Conservation (phyloP, 2,797 vertebrate genomes). For the Chanos chanos region DNA sequence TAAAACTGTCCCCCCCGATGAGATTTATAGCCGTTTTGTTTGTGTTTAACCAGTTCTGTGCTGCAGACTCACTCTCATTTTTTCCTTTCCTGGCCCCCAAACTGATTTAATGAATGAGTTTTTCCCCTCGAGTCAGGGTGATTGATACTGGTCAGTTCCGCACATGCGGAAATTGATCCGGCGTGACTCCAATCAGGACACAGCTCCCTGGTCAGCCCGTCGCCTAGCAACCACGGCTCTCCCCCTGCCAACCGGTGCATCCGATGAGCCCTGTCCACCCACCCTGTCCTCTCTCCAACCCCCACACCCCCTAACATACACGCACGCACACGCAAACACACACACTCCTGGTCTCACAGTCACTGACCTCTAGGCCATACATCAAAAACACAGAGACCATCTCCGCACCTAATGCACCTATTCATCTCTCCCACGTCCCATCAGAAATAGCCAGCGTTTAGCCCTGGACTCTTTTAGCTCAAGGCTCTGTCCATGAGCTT, state of each 20-base stretch:
- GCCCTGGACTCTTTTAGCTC: constrained; percentile 20
- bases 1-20: constrained; percentile 1
- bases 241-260: constrained; percentile 54
- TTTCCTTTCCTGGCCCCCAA: constrained; percentile 23
- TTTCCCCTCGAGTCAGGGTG: constrained; percentile 41
- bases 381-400: constrained; percentile 51
- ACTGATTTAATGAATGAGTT: constrained; percentile 48
- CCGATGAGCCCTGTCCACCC: constrained; percentile 48
- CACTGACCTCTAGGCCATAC: constrained; percentile 59
- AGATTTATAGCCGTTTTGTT: not conserved
- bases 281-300: not conserved
- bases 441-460: constrained; percentile 44
- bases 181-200: constrained; percentile 66
- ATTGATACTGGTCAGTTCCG: constrained; percentile 58
- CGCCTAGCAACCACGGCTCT: constrained; percentile 69
- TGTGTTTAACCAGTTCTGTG: constrained; percentile 9
- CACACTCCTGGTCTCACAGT: constrained; percentile 31
- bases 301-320: not conserved
- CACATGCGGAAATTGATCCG: constrained; percentile 68
- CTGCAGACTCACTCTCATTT: constrained; percentile 6
- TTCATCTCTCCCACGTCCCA: constrained; percentile 59
- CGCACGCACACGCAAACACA: not conserved
- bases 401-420: constrained; percentile 57
- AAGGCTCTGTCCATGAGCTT: constrained; percentile 34
- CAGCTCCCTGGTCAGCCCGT: constrained; percentile 69